These are phyloP conservation scores for Sesia bembeciformis DNA, from an alignment of 2,888 invertebrate species.

Conservation along the genomic window DNA sequence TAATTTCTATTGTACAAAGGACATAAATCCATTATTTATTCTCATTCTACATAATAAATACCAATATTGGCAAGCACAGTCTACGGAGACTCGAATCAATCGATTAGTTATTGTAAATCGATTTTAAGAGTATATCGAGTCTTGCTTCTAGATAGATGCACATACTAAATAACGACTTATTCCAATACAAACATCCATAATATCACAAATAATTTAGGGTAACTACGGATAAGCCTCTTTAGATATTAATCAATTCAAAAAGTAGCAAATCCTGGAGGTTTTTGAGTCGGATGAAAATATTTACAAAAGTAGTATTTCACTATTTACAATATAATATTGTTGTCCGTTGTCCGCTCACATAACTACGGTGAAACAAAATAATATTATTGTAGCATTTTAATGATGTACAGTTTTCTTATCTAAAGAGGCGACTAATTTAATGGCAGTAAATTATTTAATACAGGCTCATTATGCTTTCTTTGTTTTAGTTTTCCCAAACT, in stretches of 20 bases:
- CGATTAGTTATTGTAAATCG: not conserved
- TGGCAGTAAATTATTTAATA: slow-evolving; percentile 48
- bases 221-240: slow-evolving; percentile 56
- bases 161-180: slow-evolving; percentile 16
- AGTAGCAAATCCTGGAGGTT: slow-evolving; percentile 1
- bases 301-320: not conserved
- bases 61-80: slow-evolving; percentile 18
- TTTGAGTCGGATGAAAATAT: slow-evolving; percentile 7
- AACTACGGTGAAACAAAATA: no score
- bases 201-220: slow-evolving; percentile 72
- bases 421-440: slow-evolving; percentile 64
- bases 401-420: slow-evolving; percentile 4
- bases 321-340: no score
- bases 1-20: slow-evolving; percentile 43
- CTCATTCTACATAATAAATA: slow-evolving; percentile 18
- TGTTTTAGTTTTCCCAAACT: slow-evolving; percentile 76
- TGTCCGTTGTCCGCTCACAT: no score
- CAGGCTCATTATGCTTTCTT: slow-evolving; percentile 42
- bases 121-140: not conserved
- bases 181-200: slow-evolving; percentile 39
- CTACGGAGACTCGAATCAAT: not conserved
- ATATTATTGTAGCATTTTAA: no score
- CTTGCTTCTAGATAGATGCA: not conserved
- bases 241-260: slow-evolving; percentile 25
- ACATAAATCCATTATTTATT: slow-evolving; percentile 21